Evolutionary conservation across 1,140 invertebrate species (phyloP), one percentile per base, ranked within the genome.

Genomic region (Ceratitis capitata): DNA sequence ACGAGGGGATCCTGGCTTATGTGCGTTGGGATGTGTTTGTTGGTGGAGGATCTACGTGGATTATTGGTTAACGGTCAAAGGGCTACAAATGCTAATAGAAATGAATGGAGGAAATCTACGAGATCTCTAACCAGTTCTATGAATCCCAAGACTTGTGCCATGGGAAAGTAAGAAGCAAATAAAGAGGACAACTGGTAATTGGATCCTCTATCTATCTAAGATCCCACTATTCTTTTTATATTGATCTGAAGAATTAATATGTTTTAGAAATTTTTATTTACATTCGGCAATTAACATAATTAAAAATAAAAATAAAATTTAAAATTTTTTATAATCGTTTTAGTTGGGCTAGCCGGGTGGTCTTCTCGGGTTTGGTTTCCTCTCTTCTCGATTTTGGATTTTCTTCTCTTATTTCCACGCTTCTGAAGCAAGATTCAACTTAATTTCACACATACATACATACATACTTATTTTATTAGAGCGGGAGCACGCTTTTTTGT

Each of bases 371-470:
- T 69, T 14, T 78, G 16, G 69, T 3, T 45, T 14, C 69, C 14
- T 45, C 45, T 35, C 26, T 45, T 45, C n/a, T 4, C 39, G 12
- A 10, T 35, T 39, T 45, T 26, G n/a, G 6, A 6, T 47, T 19
- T 39, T 35, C 19, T 26, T 35, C 32, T 35, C 35, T 47, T 4
- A 23, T 19, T 39, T 35, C 19, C 12, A 39, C 32, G 69, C 35
- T 47, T 4, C n/a, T 23, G 1, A 23, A 16, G 32, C 32, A 69
- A n/a, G 32, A 29, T 32, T 29, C n/a, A 35, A 16, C 32, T 69
- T n/a, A 69, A 4, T 39, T 35, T 39, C 39, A 45, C 69, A 45
- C 69, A 78, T 78, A 78, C 69, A 78, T 78, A 78, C 69, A 78
- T 45, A 47, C 69, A 78, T 78, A 45, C 35, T 26, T 56, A 39